Percentiles rank a stretch among this genome's conserved stretches.
These are phyloP conservation scores for Aphelinus certus DNA, from an alignment of 1,140 invertebrate genomes.

Conservation along the genomic window DNA sequence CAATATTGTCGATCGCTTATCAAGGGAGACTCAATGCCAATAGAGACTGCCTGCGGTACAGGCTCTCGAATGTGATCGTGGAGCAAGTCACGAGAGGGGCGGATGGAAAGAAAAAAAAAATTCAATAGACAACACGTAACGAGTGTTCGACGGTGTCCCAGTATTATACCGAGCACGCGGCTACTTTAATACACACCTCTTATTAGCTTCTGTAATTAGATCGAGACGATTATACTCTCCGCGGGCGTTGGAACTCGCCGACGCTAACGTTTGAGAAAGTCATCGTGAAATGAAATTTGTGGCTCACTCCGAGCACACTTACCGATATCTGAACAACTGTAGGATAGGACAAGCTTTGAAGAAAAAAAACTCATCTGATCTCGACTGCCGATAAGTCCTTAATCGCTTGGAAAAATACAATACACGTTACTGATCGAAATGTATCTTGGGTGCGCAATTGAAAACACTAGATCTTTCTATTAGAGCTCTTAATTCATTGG, in stretches of 20 bases:
- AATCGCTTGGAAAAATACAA: neutral
- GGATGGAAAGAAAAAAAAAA: too few species aligned
- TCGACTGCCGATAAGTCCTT: slow-evolving; percentile 21
- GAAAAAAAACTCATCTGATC: neutral
- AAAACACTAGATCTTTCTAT: slow-evolving; percentile 29
- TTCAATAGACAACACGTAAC: too few species aligned
- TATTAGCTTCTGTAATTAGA: slow-evolving; percentile 25
- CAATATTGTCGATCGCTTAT: too few species aligned
- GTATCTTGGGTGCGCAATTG: slow-evolving; percentile 6
- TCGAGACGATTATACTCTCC: neutral
- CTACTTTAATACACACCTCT: too few species aligned
- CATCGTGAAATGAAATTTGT: too few species aligned
- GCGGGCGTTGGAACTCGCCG: neutral
- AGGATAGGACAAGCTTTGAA: neutral
- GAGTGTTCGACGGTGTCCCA: too few species aligned
- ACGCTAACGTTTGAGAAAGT: neutral
- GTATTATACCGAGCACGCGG: too few species aligned
- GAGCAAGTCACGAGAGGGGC: slow-evolving; percentile 23
- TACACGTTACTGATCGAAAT: slow-evolving; percentile 11
- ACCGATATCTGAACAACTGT: too few species aligned
- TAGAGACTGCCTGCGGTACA: too few species aligned
- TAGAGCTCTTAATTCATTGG: slow-evolving; percentile 16
- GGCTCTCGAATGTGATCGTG: neutral
- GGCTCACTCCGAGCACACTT: too few species aligned
- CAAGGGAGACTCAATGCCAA: too few species aligned